These are phyloP conservation scores for Misgurnus mizolepis DNA, from an alignment of 2,113 vertebrate species.

Conservation along the genomic window DNA sequence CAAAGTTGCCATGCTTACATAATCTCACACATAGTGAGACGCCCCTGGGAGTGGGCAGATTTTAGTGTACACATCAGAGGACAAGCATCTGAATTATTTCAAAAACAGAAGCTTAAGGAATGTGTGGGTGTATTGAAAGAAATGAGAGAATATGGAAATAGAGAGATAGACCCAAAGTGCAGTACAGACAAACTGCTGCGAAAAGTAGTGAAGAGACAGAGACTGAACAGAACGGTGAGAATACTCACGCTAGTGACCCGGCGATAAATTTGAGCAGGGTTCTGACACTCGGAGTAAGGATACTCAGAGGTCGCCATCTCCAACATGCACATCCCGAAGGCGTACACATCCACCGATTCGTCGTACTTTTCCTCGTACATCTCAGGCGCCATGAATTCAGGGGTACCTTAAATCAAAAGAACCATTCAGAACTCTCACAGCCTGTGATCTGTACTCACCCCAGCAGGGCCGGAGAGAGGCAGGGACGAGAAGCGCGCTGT, in stretches of 20 bases:
- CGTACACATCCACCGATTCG: conserved; percentile 97
- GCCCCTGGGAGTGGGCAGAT: conserved; percentile 5
- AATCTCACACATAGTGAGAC: conserved; percentile 8
- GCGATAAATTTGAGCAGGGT: conserved; percentile 98
- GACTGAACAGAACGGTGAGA: conserved; percentile 27
- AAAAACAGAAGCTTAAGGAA: conserved; percentile 20
- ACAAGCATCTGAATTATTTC: background rate
- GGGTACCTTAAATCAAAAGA: conserved; percentile 92
- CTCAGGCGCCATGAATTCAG: conserved; percentile 99
- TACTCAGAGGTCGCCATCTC: conserved; percentile 99
- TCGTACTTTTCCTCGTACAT: conserved; percentile 99
- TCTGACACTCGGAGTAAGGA: conserved; percentile 98
- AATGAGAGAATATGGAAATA: background rate
- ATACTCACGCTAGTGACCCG: conserved; percentile 97
- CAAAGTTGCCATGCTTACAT: conserved; percentile 5
- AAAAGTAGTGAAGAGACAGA: background rate
- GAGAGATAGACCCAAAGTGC: background rate
- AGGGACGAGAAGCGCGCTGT: conserved; percentile 15
- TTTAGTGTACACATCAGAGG: background rate
- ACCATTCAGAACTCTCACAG: conserved; percentile 82
- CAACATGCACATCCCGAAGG: conserved; percentile 99
- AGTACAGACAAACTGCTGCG: background rate
- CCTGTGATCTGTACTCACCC: conserved; percentile 80
- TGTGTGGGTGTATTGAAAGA: conserved; percentile 15
- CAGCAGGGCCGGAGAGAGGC: conserved; percentile 57